These are phyloP conservation scores for Danaus chrysippus DNA, from an alignment of 2,888 invertebrate genomes.

Conservation along the genomic window DNA sequence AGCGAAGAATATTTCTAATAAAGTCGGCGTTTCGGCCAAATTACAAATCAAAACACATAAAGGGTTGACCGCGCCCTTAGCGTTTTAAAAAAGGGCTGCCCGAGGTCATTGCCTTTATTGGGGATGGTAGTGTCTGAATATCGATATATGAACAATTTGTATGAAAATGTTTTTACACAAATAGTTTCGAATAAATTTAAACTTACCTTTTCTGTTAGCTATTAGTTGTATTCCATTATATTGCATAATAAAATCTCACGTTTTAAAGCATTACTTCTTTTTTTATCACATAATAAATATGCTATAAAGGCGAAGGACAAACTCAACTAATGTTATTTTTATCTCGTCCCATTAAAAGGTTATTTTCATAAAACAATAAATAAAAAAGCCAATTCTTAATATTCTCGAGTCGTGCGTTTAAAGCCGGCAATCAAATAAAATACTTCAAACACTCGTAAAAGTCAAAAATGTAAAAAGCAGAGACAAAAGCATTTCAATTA, in stretches of 20 bases:
- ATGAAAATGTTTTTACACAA: neutral
- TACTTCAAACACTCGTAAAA: slow-evolving; percentile 27
- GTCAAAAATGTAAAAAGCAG: slow-evolving; percentile 22
- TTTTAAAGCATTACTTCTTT: too few species aligned
- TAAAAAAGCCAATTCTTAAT: slow-evolving; percentile 1
- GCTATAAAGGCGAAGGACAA: too few species aligned
- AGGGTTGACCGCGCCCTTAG: slow-evolving; percentile 39
- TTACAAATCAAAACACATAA: slow-evolving; percentile 38
- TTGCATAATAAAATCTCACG: too few species aligned
- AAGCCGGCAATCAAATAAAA: slow-evolving; percentile 11
- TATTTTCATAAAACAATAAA: neutral
- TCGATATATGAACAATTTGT: neutral
- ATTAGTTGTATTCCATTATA: too few species aligned
- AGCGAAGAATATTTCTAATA: slow-evolving; percentile 1
- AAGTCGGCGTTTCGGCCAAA: slow-evolving; percentile 25
- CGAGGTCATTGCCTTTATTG: slow-evolving; percentile 32
- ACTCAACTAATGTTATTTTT: neutral
- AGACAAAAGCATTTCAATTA: slow-evolving; percentile 36
- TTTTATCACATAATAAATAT: too few species aligned
- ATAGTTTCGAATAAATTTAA: too few species aligned
- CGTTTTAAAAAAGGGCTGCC: slow-evolving; percentile 27
- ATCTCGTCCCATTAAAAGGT: neutral
- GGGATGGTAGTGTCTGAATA: slow-evolving; percentile 16
- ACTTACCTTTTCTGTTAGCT: too few species aligned
- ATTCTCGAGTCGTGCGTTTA: slow-evolving; percentile 1